These are phyloP conservation scores for Zoanthus solanderi DNA, from an alignment of 92 coral and sea anemone species.

Conservation along the genomic window DNA sequence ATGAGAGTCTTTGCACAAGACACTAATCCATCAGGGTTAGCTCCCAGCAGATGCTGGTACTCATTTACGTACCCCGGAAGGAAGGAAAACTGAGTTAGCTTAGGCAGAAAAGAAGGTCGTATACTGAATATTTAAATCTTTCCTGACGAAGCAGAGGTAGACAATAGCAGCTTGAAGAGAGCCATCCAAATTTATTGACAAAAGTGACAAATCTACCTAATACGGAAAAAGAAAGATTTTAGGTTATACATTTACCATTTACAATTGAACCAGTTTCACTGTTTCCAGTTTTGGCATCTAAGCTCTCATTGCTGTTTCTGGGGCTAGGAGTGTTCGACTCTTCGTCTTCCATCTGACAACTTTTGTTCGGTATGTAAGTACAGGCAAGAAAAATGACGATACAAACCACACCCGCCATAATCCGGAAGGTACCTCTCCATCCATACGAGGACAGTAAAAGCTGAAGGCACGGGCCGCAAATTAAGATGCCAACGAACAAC, in stretches of 20 bases:
- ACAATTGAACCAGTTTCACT: neutral
- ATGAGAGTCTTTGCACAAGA: no score
- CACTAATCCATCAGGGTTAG: no score
- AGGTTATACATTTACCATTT: neutral
- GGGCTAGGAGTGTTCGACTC: neutral
- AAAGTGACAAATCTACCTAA: no score
- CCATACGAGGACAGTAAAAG: neutral
- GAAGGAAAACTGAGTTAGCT: no score
- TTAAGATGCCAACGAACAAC: neutral
- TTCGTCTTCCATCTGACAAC: neutral
- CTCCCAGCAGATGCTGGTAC: no score
- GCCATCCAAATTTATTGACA: no score
- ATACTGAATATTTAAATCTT: no score
- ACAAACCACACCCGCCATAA: slow-evolving; percentile 23
- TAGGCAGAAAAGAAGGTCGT: no score
- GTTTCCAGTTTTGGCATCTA: neutral
- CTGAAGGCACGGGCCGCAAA: slow-evolving; percentile 17
- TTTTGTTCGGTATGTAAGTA: slow-evolving; percentile 23
- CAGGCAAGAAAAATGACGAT: neutral
- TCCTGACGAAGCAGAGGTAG: no score
- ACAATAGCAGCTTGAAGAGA: no score
- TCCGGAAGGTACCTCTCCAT: slow-evolving; percentile 14
- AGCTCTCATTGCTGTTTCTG: neutral
- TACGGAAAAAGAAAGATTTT: neutral
- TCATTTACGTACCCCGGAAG: no score